Conservation (phyloP, 2,888 invertebrate genomes). For the Strigamia transsilvanica region DNA sequence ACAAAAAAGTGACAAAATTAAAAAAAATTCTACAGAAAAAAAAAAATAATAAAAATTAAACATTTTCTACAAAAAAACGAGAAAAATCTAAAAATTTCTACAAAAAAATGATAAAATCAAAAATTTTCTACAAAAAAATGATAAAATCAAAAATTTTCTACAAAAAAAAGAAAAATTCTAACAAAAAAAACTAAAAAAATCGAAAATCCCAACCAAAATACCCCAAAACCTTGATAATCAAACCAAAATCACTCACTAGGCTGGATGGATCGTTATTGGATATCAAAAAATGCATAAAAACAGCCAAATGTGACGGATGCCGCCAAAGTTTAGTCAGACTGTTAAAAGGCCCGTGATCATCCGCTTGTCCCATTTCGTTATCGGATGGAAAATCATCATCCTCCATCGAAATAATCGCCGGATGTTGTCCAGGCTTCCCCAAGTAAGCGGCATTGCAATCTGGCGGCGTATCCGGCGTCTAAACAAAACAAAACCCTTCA, state of each 20-base stretch:
- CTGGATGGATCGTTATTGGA: constrained; percentile 83
- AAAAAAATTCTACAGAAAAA: too few species aligned
- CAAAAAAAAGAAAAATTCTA: too few species aligned
- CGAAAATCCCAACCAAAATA: too few species aligned
- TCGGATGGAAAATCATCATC: constrained; percentile 88
- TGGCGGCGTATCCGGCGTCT: constrained; percentile 63
- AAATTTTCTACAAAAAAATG: too few species aligned
- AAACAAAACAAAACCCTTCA: constrained; percentile 4
- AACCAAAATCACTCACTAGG: constrained; percentile 72
- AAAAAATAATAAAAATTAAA: too few species aligned
- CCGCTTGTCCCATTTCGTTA: constrained; percentile 78
- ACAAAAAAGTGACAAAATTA: too few species aligned
- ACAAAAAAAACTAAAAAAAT: too few species aligned
- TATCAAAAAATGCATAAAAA: constrained; percentile 90
- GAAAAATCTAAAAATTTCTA: too few species aligned
- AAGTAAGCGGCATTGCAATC: constrained; percentile 57
- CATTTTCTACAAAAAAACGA: too few species aligned
- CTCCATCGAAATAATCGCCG: constrained; percentile 87
- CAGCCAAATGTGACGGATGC: constrained; percentile 89
- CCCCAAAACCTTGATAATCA: too few species aligned
- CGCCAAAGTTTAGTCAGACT: constrained; percentile 81
- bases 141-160: too few species aligned
- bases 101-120: too few species aligned
- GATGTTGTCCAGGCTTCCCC: constrained; percentile 58
- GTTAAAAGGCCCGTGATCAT: constrained; percentile 89